phyloP scores from a whole-genome alignment of 2,888 invertebrate species.

The Nomada fabriciana region DNA sequence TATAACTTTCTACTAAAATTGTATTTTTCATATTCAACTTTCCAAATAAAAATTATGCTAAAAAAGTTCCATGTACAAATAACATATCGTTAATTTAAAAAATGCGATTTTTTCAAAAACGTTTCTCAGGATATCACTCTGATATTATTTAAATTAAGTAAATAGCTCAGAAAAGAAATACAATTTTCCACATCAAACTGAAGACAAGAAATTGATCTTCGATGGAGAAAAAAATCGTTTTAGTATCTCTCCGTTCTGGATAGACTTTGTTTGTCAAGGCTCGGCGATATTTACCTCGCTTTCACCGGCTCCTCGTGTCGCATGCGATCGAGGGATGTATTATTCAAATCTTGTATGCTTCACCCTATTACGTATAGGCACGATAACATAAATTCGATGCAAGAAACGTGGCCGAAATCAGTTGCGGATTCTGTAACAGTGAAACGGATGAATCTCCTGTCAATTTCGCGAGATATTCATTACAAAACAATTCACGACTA shows the following conservation, averaged over 20 bases:
- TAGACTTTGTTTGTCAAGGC: slow-evolving; percentile 57
- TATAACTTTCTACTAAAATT: neutral
- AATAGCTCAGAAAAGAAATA: neutral
- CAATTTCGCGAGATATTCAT: neutral
- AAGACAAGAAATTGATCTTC: slow-evolving; percentile 16
- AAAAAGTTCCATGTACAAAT: too few relatives aligned
- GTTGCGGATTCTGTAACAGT: neutral
- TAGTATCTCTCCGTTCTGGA: slow-evolving; percentile 32
- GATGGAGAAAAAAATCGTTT: slow-evolving; percentile 22
- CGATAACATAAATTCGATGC: slow-evolving; percentile 41
- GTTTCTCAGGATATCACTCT: too few relatives aligned
- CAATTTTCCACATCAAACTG: slow-evolving; percentile 2
- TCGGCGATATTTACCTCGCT: slow-evolving; percentile 63
- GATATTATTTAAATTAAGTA: neutral
- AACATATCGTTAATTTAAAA: too few relatives aligned
- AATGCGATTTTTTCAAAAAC: too few relatives aligned
- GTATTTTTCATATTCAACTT: neutral
- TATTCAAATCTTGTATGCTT: slow-evolving; percentile 65
- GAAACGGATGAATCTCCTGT: neutral
- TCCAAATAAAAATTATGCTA: neutral
- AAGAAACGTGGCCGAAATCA: slow-evolving; percentile 34
- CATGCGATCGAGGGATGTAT: slow-evolving; percentile 62
- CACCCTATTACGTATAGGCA: slow-evolving; percentile 40
- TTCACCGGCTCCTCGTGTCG: slow-evolving; percentile 57
- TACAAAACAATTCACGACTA: neutral